Percentiles rank a stretch among this genome's conserved stretches.
Evolutionary conservation across 2,888 invertebrate species (phyloP).

Genomic region (Nymphalis urticae): DNA sequence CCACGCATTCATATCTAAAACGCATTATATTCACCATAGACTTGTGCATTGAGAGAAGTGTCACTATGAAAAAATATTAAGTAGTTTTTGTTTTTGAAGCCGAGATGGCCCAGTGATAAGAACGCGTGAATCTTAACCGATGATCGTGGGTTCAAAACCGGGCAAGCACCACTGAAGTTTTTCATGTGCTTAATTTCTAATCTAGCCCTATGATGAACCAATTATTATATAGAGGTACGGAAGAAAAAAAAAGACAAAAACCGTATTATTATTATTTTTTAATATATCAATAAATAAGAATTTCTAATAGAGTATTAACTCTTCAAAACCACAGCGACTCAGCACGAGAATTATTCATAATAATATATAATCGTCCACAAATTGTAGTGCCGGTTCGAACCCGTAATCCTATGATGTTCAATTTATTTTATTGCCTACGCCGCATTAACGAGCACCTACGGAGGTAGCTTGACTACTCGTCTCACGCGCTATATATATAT

Average conservation of each 20-base stretch:
- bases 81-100: too few relatives aligned
- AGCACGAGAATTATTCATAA: constrained; percentile 43
- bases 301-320: constrained; percentile 19
- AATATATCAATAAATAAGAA: too few relatives aligned
- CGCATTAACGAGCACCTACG: constrained; percentile 42
- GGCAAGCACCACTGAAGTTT: too few relatives aligned
- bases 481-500: neutral
- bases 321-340: constrained; percentile 19
- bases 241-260: too few relatives aligned
- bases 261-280: too few relatives aligned
- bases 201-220: too few relatives aligned
- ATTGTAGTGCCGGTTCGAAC: constrained; percentile 36
- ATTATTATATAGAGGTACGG: too few relatives aligned
- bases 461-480: constrained; percentile 2
- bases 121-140: too few relatives aligned
- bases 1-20: constrained; percentile 54
- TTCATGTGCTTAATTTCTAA: too few relatives aligned
- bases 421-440: constrained; percentile 51
- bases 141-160: too few relatives aligned
- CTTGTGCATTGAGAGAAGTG: neutral
- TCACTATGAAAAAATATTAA: too few relatives aligned
- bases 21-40: constrained; percentile 47
- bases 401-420: constrained; percentile 38
- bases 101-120: too few relatives aligned
- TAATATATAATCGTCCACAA: constrained; percentile 50